Evolutionary conservation across 2,113 vertebrate genomes (phyloP), one percentile per base, ranked within the genome.

Genomic region (Etheostoma spectabile): DNA sequence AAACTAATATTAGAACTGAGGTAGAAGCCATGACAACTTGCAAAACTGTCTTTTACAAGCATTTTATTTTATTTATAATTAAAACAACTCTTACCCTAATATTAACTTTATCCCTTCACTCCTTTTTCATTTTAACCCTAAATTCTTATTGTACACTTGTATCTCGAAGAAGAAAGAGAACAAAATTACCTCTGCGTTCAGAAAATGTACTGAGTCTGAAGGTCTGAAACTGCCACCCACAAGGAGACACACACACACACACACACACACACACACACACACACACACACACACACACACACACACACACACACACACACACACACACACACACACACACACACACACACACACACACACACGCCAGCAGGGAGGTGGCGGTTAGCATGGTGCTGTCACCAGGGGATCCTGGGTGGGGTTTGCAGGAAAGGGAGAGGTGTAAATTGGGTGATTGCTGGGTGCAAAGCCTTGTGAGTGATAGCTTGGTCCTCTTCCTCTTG

Each of bases 401-500:
- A 77, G 90, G 89, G 93, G 87, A 88, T 77, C 63, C 74, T 63
- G 89, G 87, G 88, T 90, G 88, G 85, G 76, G 84, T 90, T 93
- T 86, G 89, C 89, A 91, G 83, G 86, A 83, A 88, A 81, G 77
- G 67, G 77, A 86, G 90, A 95, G 93, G 94, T 95, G 94, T 93
- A 95, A 95, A 95, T 95, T 95, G 93, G 92, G 91, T 91, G 92
- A 94, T 76, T 15, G 79, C 86, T 92, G 91, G 92, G 91, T 93
- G 89, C 88, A 92, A 91, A 94, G 86, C 73, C 79, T 67, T 73
- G 75, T 65, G 76, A 89, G 91, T 84, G 86, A 88, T 86, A 80
- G 82, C 81, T 90, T 76, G 81, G 87, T 86, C 24, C 88, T 91
- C 82, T 83, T 87, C 78, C 86, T 91, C 84, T 81, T 46, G 73